Evolutionary conservation across 1,140 invertebrate genomes (phyloP), one percentile per base, ranked within the genome.

Genomic region (Drosophila truncata): DNA sequence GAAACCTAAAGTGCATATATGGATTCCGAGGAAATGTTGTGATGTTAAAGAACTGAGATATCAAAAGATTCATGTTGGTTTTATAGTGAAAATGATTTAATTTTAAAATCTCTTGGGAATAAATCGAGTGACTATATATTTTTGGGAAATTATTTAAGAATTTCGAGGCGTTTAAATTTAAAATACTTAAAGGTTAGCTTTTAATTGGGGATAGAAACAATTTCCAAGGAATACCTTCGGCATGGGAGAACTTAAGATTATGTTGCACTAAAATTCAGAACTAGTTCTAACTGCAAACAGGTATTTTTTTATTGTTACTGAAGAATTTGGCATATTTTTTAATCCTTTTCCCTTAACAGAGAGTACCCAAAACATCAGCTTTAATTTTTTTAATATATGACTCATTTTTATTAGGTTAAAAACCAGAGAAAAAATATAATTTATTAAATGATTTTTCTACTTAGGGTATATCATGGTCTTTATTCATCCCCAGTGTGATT

Each of bases 11-110:
- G 44, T 78, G 61, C 73, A 44, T 73, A 57, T 71, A 66, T 11
- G 35, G 23, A 44, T 44, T 86, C 88, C 83, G 55, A 52, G 33
- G 83, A 86, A 86, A 55, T 33, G 31, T 42, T 20, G 41, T 20
- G 33, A 14, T 25, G 23, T n/a, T 3, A 16, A 13, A 41, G 25
- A 35, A 10, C n/a, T 14, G 11, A 16, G 1, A 46, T 7, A 46
- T 41, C 18, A 0, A 14, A 2, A 29, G 47, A 13, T 59, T 41
- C 16, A 44, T 49, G 14, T 33, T 33, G 29, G 2, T 33, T 52
- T 33, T 33, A 10, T 33, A 52, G 18, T 10, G 18, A 54, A 23
- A 1, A 23, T 16, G 8, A 23, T 54, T 23, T 35, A 3, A 10
- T 3, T 35, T 35, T 9, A 16, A 33, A 52, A 33, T 29, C 27